phyloP scores from a whole-genome alignment of 2,888 invertebrate genomes.

The Amblyjoppa proteus region DNA sequence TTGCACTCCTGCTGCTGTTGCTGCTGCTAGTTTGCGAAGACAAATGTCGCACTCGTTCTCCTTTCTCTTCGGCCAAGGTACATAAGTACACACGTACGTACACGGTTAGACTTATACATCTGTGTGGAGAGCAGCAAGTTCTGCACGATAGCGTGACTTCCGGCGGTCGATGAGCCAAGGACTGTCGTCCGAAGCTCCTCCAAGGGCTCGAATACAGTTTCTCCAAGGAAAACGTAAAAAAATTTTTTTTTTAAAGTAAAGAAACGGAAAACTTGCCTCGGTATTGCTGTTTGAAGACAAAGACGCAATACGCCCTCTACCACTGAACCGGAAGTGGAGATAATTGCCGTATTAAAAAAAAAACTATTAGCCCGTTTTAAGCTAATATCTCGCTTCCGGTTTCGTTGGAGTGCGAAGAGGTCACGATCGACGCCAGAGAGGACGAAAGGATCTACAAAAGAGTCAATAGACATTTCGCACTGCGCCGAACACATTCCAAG shows the following conservation, averaged over 20 bases:
- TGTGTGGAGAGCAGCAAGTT: conserved; percentile 19
- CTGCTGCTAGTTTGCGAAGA: conserved; percentile 55
- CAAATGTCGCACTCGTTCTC: conserved; percentile 65
- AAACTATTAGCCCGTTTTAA: neutral
- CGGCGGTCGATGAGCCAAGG: conserved; percentile 18
- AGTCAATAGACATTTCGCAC: neutral
- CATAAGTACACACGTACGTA: conserved; percentile 30
- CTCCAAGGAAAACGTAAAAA: neutral
- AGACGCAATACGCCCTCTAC: no score
- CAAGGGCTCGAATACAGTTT: neutral
- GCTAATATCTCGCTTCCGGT: neutral
- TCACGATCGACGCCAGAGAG: neutral
- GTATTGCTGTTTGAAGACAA: no score
- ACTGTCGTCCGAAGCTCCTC: neutral
- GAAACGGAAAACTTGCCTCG: no score
- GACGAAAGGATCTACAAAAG: neutral
- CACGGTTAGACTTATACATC: neutral
- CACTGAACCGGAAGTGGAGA: no score
- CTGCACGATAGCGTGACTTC: conserved; percentile 16
- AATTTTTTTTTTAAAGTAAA: no score
- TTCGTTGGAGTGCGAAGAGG: neutral
- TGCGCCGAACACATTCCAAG: neutral
- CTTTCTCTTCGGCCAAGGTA: conserved; percentile 59
- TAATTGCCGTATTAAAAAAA: no score
- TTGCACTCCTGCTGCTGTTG: conserved; percentile 52